A percentile compares a stretch with the other conserved stretches of the same genome.
These are phyloP conservation scores for Scolopax mira DNA, from an alignment of 2,113 vertebrate genomes.

Conservation along the genomic window DNA sequence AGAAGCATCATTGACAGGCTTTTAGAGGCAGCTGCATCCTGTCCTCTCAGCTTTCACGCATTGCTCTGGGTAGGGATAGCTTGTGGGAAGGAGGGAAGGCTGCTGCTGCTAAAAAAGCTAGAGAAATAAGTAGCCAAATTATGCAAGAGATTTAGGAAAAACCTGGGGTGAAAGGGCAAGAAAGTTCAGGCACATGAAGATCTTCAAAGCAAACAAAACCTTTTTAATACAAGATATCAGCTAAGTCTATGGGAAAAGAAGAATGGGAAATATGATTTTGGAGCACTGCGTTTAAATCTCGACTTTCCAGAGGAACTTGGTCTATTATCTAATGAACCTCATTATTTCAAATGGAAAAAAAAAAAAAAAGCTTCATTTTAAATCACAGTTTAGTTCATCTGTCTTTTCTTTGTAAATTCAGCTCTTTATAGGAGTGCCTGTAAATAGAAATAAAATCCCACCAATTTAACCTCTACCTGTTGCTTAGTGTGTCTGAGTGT, in stretches of 20 bases:
- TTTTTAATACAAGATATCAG: not conserved
- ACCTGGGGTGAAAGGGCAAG: not conserved
- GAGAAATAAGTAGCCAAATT: not conserved
- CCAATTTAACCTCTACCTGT: not conserved
- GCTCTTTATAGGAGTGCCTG: not conserved
- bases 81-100: not conserved
- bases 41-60: not conserved
- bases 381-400: not conserved
- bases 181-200: not conserved
- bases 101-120: not conserved
- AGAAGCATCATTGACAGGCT: conserved; percentile 51
- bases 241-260: not conserved
- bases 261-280: not conserved
- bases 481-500: not conserved
- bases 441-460: not conserved
- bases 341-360: not conserved
- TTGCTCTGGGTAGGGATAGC: not conserved
- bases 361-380: not conserved
- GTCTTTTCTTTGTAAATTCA: not conserved
- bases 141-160: not conserved
- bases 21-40: conserved; percentile 59
- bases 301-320: not conserved
- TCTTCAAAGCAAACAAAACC: not conserved
- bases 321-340: not conserved
- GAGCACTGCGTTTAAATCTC: not conserved